phyloP scores from a whole-genome alignment of 64 coral and sea anemone genomes.

The Porites australiensis region DNA sequence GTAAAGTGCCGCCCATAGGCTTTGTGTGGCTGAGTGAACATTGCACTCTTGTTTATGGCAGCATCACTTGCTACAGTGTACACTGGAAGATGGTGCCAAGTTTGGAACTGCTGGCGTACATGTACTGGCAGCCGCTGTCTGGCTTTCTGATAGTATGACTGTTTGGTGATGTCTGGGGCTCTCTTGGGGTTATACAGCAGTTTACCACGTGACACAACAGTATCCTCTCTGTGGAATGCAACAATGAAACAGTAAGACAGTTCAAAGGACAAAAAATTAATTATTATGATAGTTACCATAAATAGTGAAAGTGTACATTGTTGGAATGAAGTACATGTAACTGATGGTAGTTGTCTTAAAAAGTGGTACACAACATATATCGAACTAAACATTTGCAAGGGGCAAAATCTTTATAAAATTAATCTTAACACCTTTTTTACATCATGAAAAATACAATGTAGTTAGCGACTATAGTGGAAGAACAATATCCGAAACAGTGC shows the following conservation, averaged over 20 bases:
- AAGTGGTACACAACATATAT: too few species aligned
- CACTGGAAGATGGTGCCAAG: conserved; percentile 96
- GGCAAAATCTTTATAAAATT: too few species aligned
- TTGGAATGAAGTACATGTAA: neutral
- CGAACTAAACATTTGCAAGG: too few species aligned
- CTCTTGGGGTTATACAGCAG: conserved; percentile 68
- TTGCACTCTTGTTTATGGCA: conserved; percentile 83
- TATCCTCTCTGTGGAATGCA: conserved; percentile 46
- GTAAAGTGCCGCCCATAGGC: conserved; percentile 88
- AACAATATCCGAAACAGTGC: too few species aligned
- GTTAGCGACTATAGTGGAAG: too few species aligned
- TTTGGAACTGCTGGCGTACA: conserved; percentile 78
- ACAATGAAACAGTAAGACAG: neutral
- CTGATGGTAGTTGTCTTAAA: too few species aligned
- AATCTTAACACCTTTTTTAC: too few species aligned
- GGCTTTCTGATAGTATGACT: conserved; percentile 66
- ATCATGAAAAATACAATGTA: too few species aligned
- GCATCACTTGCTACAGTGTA: conserved; percentile 55
- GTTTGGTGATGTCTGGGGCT: conserved; percentile 71
- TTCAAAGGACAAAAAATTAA: neutral
- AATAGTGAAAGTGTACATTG: neutral
- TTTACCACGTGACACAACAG: conserved; percentile 49
- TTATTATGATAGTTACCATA: neutral
- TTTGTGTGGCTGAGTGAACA: conserved; percentile 89
- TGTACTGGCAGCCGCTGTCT: conserved; percentile 53